Evolutionary conservation across 2,797 vertebrate genomes (phyloP), one percentile per base, ranked within the genome.

Genomic region (Rhinophrynus dorsalis): DNA sequence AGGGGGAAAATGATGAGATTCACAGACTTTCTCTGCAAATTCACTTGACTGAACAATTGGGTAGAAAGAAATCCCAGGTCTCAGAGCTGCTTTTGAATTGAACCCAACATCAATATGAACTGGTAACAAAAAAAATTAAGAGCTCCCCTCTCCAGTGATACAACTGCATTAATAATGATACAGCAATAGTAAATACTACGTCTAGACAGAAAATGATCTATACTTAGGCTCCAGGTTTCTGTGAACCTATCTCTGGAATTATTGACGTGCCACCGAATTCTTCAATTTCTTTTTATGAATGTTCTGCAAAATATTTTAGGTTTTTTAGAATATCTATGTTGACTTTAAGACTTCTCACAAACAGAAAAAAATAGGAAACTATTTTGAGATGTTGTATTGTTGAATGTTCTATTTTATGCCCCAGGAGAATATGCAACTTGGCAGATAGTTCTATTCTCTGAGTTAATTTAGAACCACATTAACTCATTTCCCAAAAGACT

Each of bases 131-230:
- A 70, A 37, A 64, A 50, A 44, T 18, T 44, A 44, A 58, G 37
- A 23, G 23, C 26, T 67, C 55, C 44, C 52, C 27, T 54, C 45
- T 44, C 35, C 62, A 52, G 45, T 27, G 47, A 60, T 73, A 66
- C 62, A 73, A 66, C 55, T 73, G 24, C 70, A 73, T 73, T 73
- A 73, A 73, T 73, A 73, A 73, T 66, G 69, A 66, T 73, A 66
- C 66, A 66, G 50, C 69, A 66, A 66, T 66, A 57, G 54, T 73
- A 73, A 73, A 73, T 73, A 73, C 45, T 45, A 73, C 60, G 70
- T 73, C 70, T 73, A 73, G 70, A 73, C 70, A 60, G 70, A 52
- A 73, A 73, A 67, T 54, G 70, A 73, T 73, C 70, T 73, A 73
- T 73, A 66, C 62, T 66, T 48, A 59, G 70, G 70, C 62, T 73